A percentile compares a stretch with the other conserved stretches of the same genome.
Evolutionary conservation across 2,888 invertebrate genomes (phyloP).

Genomic region (Exephanes ischioxanthus): DNA sequence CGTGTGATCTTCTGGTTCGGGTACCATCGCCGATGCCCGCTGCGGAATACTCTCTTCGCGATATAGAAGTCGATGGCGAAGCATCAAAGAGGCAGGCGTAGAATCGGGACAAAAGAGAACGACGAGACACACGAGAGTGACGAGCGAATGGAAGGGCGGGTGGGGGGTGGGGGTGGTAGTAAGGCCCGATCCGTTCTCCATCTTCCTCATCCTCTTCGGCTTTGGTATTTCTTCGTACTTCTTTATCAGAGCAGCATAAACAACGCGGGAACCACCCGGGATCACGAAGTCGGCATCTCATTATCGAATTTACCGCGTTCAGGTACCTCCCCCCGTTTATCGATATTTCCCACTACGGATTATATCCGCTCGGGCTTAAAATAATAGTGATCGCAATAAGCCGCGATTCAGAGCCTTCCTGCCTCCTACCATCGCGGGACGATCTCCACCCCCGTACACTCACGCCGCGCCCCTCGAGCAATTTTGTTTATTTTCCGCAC

Average conservation of each 20-base stretch:
- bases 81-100: conserved; percentile 7
- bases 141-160: background rate
- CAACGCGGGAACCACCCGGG: conserved; percentile 58
- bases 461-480: conserved; percentile 1
- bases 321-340: conserved; percentile 73
- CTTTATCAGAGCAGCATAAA: conserved; percentile 58
- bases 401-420: conserved; percentile 66
- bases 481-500: background rate
- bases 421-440: conserved; percentile 61
- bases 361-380: conserved; percentile 67
- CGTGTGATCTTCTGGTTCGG: conserved; percentile 44
- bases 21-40: background rate
- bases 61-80: conserved; percentile 28
- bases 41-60: conserved; percentile 26
- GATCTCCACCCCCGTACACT: conserved; percentile 47
- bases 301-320: conserved; percentile 75
- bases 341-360: conserved; percentile 70
- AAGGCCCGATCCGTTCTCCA: conserved; percentile 50
- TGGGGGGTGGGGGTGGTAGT: conserved; percentile 31
- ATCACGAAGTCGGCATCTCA: conserved; percentile 75
- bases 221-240: conserved; percentile 32
- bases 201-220: conserved; percentile 25
- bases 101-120: conserved; percentile 19
- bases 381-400: conserved; percentile 72
- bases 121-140: conserved; percentile 30